Evolutionary conservation across 2,888 invertebrate genomes (phyloP), one percentile per base, ranked within the genome.

Genomic region (Plagodis pulveraria): DNA sequence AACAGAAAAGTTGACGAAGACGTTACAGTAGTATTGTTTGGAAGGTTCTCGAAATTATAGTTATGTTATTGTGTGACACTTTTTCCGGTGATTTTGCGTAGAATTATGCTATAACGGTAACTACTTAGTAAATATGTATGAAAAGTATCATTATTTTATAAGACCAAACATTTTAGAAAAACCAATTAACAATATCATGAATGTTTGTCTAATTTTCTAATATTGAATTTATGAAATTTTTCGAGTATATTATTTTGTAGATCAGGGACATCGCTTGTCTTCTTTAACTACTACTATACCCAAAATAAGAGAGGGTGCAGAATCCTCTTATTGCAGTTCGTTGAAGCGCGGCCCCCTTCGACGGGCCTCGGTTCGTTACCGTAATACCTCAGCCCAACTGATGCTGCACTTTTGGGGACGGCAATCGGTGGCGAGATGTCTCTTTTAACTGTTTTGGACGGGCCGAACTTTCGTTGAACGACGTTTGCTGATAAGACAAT

Each of bases 271-370:
- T 34, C 50, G 58, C 59, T 49, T 32, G 36, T 42, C 56, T 56
- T 58, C 51, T 50, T 43, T 57, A 47, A 34, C 65, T 46, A 53
- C 48, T 36, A 61, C 66, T 63, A 48, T 41, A 32, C 62, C 60
- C 63, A 55, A 64, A 70, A 72, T 82, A 83, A 89, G n/a, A n/a
- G n/a, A n/a, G 91, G 90, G 89, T 86, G 85, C 84, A 84, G 80
- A 89, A 91, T 90, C 91, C 89, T 90, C 90, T 91, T 91, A 91
- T 87, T 90, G 91, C 91, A 91, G 88, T 71, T 86, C 88, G 89
- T 74, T 91, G 90, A 86, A 77, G 84, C 70, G 76, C 74, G 76
- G 71, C 71, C 70, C 68, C 65, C 56, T 58, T 50, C 58, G 58
- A 58, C 67, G 66, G 69, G 81, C 84, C 78, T 76, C 78, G 85